These are phyloP conservation scores for Serranus cabrilla DNA, from an alignment of 2,797 vertebrate genomes.

Conservation along the genomic window DNA sequence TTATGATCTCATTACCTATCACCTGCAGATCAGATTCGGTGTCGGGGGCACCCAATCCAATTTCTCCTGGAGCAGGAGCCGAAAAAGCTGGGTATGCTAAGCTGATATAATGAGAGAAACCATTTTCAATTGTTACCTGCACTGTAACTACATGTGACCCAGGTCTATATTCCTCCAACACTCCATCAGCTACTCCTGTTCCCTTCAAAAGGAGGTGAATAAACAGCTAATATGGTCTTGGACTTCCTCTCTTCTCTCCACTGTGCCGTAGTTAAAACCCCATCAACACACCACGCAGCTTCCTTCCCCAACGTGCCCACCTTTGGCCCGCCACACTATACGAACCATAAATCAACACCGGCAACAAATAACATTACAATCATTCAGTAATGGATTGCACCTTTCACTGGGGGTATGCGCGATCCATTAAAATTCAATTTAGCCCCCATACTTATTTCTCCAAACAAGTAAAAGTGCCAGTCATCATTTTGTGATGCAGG, in stretches of 20 bases:
- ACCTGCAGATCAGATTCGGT: not conserved
- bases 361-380: slow-evolving; percentile 85
- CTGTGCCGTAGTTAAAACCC: slow-evolving; percentile 69
- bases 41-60: slow-evolving; percentile 2
- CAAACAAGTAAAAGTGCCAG: slow-evolving; percentile 85
- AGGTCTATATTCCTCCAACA: not conserved
- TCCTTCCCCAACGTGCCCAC: slow-evolving; percentile 74
- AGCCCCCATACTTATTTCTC: slow-evolving; percentile 88
- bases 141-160: slow-evolving; percentile 34
- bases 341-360: slow-evolving; percentile 83
- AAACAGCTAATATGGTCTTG: slow-evolving; percentile 47
- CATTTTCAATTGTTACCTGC: not conserved
- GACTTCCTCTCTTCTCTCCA: slow-evolving; percentile 36
- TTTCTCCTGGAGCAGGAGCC: not conserved
- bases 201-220: slow-evolving; percentile 26
- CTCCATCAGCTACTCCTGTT: slow-evolving; percentile 18
- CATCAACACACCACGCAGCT: slow-evolving; percentile 70
- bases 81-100: not conserved
- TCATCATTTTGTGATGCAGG: slow-evolving; percentile 85
- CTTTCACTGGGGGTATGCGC: slow-evolving; percentile 85
- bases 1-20: not conserved
- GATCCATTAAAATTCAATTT: slow-evolving; percentile 95
- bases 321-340: slow-evolving; percentile 71
- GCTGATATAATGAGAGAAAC: not conserved
- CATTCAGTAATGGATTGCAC: slow-evolving; percentile 91